phyloP scores from a whole-genome alignment of 1,140 invertebrate species.

The Stegodyphus mimosarum region DNA sequence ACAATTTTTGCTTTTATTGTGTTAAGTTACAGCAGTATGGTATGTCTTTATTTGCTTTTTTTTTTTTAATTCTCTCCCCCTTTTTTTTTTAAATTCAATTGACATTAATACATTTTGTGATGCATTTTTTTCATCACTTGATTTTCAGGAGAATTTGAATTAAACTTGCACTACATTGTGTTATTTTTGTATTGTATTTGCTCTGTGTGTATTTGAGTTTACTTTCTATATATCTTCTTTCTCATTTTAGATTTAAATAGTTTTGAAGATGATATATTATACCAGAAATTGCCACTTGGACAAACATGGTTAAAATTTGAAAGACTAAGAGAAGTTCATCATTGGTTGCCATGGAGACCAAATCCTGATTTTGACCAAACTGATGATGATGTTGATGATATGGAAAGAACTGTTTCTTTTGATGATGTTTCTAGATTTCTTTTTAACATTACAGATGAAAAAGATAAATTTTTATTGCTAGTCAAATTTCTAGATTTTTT shows the following conservation, averaged over 20 bases:
- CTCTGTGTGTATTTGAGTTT: background rate
- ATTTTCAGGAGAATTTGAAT: background rate
- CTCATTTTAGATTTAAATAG: constrained; percentile 64
- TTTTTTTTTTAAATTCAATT: too few species aligned
- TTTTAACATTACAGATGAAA: constrained; percentile 64
- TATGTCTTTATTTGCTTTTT: too few species aligned
- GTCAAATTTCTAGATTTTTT: constrained; percentile 68
- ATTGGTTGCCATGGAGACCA: constrained; percentile 70
- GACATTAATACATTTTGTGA: too few species aligned
- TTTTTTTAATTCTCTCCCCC: too few species aligned
- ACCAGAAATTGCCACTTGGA: constrained; percentile 62
- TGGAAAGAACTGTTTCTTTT: constrained; percentile 69
- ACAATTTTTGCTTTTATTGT: too few species aligned
- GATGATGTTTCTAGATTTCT: constrained; percentile 69
- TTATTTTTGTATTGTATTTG: background rate
- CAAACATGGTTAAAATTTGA: constrained; percentile 70
- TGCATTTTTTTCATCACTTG: background rate
- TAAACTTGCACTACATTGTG: background rate
- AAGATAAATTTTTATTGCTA: constrained; percentile 66
- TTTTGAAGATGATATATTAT: constrained; percentile 63
- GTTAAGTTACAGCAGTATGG: too few species aligned
- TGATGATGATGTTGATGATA: constrained; percentile 70
- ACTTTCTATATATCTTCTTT: background rate
- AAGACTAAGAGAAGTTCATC: constrained; percentile 65
- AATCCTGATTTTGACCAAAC: constrained; percentile 66